phyloP scores from a whole-genome alignment of 1,140 invertebrate species.

The Apis dorsata region DNA sequence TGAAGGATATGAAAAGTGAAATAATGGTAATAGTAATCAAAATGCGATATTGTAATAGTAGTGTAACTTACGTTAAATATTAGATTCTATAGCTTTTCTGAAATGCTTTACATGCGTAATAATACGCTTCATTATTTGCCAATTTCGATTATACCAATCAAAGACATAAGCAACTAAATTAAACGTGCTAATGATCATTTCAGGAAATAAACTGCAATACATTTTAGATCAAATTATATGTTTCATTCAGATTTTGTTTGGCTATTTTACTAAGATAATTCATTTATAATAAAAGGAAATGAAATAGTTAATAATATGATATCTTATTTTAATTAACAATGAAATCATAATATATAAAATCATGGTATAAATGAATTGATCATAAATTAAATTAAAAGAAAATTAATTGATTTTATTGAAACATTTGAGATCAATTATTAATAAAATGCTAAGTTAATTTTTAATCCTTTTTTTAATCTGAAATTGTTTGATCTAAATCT shows the following conservation, averaged over 20 bases:
- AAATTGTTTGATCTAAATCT: too few relatives aligned
- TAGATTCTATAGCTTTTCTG: not conserved
- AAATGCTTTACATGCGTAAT: conserved; percentile 10
- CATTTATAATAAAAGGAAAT: not conserved
- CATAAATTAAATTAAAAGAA: too few relatives aligned
- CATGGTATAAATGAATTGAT: too few relatives aligned
- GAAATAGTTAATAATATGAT: too few relatives aligned
- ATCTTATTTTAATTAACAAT: too few relatives aligned
- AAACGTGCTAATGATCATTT: conserved; percentile 27
- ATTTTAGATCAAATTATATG: not conserved
- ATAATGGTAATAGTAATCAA: not conserved
- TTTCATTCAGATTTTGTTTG: not conserved
- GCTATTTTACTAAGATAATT: not conserved
- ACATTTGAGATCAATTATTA: too few relatives aligned
- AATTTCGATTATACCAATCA: conserved; percentile 18
- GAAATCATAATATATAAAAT: too few relatives aligned
- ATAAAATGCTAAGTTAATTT: too few relatives aligned
- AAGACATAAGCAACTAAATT: conserved; percentile 12
- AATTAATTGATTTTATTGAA: too few relatives aligned
- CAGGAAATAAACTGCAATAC: not conserved
- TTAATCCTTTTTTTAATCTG: too few relatives aligned
- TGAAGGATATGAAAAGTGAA: not conserved
- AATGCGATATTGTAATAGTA: not conserved
- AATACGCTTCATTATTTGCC: conserved; percentile 39
- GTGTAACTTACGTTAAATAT: conserved; percentile 12